Conservation (phyloP, 1,140 invertebrate species). For the Scylla paramamosain region DNA sequence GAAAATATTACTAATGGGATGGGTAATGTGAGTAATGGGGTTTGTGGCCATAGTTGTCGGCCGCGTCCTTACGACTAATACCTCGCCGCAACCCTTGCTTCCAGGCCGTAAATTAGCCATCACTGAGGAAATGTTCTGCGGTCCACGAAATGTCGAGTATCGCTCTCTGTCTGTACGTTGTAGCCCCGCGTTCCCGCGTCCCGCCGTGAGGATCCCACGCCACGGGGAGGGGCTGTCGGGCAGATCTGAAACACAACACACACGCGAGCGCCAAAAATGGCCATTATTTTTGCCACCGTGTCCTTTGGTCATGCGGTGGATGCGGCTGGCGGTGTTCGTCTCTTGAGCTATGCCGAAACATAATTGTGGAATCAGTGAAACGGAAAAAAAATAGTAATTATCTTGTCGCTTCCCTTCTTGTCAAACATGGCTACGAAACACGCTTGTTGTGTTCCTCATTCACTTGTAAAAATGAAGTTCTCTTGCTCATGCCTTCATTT, state of each 20-base stretch:
- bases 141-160: not conserved
- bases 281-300: not conserved
- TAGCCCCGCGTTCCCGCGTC: not conserved
- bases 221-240: not conserved
- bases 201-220: not conserved
- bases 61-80: constrained; percentile 3
- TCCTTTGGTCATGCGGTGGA: not conserved
- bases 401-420: not conserved
- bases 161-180: not conserved
- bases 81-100: not conserved
- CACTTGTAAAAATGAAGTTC: not conserved
- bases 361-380: not conserved
- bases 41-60: not conserved
- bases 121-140: constrained; percentile 6
- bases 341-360: not conserved
- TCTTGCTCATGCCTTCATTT: not conserved
- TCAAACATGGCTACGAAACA: not conserved
- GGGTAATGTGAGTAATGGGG: constrained; percentile 2
- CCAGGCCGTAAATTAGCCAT: constrained; percentile 2
- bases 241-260: not conserved
- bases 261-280: not conserved
- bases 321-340: not conserved
- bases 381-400: not conserved
- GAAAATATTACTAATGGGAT: constrained; percentile 24
- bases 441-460: not conserved